Evolutionary conservation across 2,888 invertebrate genomes (phyloP), one percentile per base, ranked within the genome.

Genomic region (Aphidoletes aphidimyza): DNA sequence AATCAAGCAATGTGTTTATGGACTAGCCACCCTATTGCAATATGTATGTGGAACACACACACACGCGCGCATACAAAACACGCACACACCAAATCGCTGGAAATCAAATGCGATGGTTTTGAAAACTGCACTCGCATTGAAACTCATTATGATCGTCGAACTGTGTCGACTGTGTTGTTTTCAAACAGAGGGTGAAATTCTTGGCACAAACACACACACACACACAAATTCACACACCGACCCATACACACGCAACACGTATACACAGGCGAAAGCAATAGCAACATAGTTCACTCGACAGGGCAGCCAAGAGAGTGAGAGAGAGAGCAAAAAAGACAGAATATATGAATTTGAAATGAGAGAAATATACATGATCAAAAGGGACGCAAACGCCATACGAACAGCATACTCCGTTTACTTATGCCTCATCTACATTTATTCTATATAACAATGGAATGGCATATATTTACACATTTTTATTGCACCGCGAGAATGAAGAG

Each of bases 151-250:
- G 14, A 69, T 69, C 34, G 69, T 14, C 69, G 69, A 69, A 69
- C 69, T 69, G 17, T 69, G 69, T 69, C 69, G 69, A 30, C 8
- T 14, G 26, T 69, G 69, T 69, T 69, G n/a, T 54, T 69, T 54
- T 14, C 26, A 69, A 69, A 69, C 69, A 34, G 69, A 69, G 69
- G 69, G 69, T 54, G 69, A 34, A 69, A 69, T 69, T 69, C n/a
- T 54, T 26, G 22, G 54, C 17, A 17, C 30, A 69, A 5, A 8
- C 42, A 42, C 14, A 42, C 42, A 42, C 42, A 42, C 42, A 42
- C 42, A n/a, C n/a, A n/a, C n/a, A n/a, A n/a, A n/a, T n/a, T n/a
- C n/a, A n/a, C n/a, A n/a, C n/a, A n/a, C n/a, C 22, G 14, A 22
- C n/a, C 22, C 54, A 11, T 54, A 54, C 3, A 22, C 47, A 19